Percentiles rank a stretch among this genome's conserved stretches.
phyloP scores from a whole-genome alignment of 2,113 vertebrate species.

The Amblyornis subalaris region DNA sequence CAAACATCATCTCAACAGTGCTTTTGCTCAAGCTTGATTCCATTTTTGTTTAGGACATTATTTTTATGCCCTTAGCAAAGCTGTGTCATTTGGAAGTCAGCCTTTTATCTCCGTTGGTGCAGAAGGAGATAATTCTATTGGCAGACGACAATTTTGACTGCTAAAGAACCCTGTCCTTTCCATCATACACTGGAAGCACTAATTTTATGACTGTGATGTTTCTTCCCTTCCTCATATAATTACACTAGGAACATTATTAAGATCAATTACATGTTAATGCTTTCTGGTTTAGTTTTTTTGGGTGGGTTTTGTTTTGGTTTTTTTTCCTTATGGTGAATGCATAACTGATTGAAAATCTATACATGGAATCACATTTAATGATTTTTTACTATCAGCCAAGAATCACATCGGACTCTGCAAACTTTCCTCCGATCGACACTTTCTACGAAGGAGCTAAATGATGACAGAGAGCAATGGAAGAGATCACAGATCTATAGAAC shows the following conservation, averaged over 20 bases:
- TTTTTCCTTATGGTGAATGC: background rate
- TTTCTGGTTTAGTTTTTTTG: rapidly evolving
- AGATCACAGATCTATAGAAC: background rate
- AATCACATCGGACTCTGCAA: background rate
- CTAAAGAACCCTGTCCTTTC: background rate
- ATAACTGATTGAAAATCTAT: background rate
- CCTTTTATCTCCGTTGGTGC: background rate
- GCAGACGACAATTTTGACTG: background rate
- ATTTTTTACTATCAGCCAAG: background rate
- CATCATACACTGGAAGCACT: background rate
- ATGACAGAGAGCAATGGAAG: background rate
- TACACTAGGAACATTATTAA: background rate
- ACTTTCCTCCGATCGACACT: background rate
- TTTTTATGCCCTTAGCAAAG: background rate
- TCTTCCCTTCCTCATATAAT: background rate
- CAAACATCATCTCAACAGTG: background rate
- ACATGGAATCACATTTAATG: background rate
- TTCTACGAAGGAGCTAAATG: background rate
- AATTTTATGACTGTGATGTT: background rate
- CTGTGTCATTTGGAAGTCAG: background rate
- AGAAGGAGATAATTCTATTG: background rate
- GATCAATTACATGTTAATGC: background rate
- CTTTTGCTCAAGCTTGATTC: background rate
- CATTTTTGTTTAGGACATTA: background rate
- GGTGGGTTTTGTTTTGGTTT: background rate